phyloP scores from a whole-genome alignment of 1,140 invertebrate genomes.

The Ctenoplectra terminalis region DNA sequence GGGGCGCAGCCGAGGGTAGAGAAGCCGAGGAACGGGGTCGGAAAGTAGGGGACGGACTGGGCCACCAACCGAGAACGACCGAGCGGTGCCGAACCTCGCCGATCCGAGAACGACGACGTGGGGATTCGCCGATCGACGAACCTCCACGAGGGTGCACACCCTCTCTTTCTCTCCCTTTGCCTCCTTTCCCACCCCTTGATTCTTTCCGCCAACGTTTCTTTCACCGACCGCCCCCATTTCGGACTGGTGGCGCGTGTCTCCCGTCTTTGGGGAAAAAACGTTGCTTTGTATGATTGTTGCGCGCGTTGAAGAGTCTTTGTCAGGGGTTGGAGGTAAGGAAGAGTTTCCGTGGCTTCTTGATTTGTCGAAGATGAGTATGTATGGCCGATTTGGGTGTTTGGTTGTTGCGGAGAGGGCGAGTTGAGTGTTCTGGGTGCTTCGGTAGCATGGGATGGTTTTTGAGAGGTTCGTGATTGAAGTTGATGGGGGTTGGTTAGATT shows the following conservation, averaged over 20 bases:
- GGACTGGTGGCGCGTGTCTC: no score
- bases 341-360: background rate
- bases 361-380: background rate
- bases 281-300: background rate
- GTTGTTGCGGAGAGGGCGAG: no score
- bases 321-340: background rate
- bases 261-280: background rate
- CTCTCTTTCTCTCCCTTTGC: slow-evolving; percentile 4
- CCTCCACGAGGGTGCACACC: slow-evolving; percentile 59
- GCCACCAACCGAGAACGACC: slow-evolving; percentile 67
- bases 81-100: slow-evolving; percentile 71
- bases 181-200: slow-evolving; percentile 15
- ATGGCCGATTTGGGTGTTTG: background rate
- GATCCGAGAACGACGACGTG: slow-evolving; percentile 55
- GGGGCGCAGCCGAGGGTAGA: slow-evolving; percentile 18
- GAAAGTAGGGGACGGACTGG: slow-evolving; percentile 27
- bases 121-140: slow-evolving; percentile 73
- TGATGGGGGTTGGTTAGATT: no score
- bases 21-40: slow-evolving; percentile 18
- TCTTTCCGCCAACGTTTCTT: slow-evolving; percentile 2
- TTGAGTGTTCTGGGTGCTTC: no score
- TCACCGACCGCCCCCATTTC: background rate
- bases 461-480: background rate
- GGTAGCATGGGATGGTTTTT: background rate
- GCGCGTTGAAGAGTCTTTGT: background rate